Evolutionary conservation across 2,888 invertebrate genomes (phyloP).

Genomic region (Eupithecia insigniata): DNA sequence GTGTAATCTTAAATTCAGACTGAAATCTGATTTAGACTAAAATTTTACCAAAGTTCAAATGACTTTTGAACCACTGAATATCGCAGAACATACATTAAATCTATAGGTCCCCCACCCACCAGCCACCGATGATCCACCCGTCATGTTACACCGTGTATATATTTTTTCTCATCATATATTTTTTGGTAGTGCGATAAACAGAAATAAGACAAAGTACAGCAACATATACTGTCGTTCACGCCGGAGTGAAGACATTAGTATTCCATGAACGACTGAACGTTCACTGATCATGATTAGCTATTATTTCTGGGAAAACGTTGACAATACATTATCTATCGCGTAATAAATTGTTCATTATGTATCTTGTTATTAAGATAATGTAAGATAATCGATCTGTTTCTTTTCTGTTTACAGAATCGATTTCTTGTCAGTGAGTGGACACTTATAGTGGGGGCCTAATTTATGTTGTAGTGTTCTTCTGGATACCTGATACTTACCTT

Average conservation of each 20-base stretch:
- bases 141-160: too few species aligned
- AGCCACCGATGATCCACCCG: too few species aligned
- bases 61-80: too few species aligned
- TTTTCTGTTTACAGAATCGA: conserved; percentile 17
- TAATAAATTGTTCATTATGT: conserved; percentile 5
- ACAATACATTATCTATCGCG: conserved; percentile 34
- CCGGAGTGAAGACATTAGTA: conserved; percentile 29
- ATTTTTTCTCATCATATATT: too few species aligned
- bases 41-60: too few species aligned
- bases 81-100: too few species aligned
- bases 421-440: conserved; percentile 4
- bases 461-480: background rate
- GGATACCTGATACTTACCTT: background rate
- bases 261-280: conserved; percentile 29
- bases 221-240: background rate
- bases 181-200: background rate
- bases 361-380: conserved; percentile 18
- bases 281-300: conserved; percentile 24
- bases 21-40: too few species aligned
- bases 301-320: conserved; percentile 43
- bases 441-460: background rate
- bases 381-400: conserved; percentile 18
- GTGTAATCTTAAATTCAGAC: too few species aligned
- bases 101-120: too few species aligned
- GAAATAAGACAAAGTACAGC: background rate